Evolutionary conservation across 1,140 invertebrate genomes (phyloP).

Genomic region (Zophobas morio): DNA sequence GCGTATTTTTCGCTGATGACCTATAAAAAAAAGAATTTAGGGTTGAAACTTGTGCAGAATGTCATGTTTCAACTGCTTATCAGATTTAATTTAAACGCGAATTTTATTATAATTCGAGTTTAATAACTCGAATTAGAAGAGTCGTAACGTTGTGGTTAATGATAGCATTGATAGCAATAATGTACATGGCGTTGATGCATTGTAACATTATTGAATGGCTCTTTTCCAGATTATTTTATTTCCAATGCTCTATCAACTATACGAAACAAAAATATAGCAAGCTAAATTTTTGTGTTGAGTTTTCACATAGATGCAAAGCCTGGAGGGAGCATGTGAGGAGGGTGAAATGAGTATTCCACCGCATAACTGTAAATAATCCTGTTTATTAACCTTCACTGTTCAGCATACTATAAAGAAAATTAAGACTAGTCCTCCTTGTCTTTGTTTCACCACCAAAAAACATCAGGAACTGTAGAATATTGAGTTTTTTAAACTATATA

Average conservation of each 20-base stretch:
- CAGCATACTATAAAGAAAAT: conserved; percentile 65
- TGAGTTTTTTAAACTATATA: conserved; percentile 38
- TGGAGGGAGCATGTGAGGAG: conserved; percentile 75
- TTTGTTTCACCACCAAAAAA: conserved; percentile 59
- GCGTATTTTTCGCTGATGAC: conserved; percentile 49
- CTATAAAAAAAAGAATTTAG: conserved; percentile 57
- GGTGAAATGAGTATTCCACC: conserved; percentile 71
- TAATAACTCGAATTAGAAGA: neutral
- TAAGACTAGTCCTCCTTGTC: conserved; percentile 64
- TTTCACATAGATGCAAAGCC: conserved; percentile 73
- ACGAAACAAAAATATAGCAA: conserved; percentile 61
- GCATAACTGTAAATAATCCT: neutral
- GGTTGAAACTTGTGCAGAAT: conserved; percentile 55
- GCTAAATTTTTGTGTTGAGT: conserved; percentile 67
- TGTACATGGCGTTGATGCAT: neutral
- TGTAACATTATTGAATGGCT: neutral
- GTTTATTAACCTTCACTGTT: conserved; percentile 30
- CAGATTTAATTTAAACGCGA: conserved; percentile 50
- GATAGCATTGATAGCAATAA: neutral
- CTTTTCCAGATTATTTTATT: conserved; percentile 10
- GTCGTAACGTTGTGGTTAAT: neutral
- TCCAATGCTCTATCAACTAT: conserved; percentile 15
- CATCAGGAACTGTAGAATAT: conserved; percentile 53
- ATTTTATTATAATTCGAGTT: neutral
- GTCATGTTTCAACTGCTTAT: conserved; percentile 58